A percentile compares a stretch with the other conserved stretches of the same genome.
These are phyloP conservation scores for Sesamia nonagrioides DNA, from an alignment of 1,140 invertebrate genomes.

Conservation along the genomic window DNA sequence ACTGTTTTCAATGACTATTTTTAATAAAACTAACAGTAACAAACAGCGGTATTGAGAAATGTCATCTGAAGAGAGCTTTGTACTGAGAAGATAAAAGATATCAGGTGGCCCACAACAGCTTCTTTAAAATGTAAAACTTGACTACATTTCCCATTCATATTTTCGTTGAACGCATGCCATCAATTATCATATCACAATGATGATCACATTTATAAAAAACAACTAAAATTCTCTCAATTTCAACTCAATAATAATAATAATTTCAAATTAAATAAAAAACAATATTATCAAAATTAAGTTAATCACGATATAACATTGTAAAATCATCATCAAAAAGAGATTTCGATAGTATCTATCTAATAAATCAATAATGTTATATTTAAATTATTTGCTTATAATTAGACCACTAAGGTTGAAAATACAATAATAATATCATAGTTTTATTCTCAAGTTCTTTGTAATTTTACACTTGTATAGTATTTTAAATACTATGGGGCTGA, in stretches of 20 bases:
- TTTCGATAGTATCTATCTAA: slow-evolving; percentile 24
- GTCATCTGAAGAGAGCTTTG: not conserved
- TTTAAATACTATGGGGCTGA: slow-evolving; percentile 1
- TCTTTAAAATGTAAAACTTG: not conserved
- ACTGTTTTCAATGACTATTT: not conserved
- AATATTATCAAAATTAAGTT: not conserved
- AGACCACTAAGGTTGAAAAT: slow-evolving; percentile 12
- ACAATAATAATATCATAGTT: not conserved
- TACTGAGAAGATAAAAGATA: not conserved
- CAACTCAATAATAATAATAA: not conserved
- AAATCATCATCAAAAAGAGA: slow-evolving; percentile 30
- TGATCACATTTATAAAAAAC: not conserved
- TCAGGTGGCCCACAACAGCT: not conserved
- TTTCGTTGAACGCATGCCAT: slow-evolving; percentile 12
- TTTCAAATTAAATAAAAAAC: not conserved
- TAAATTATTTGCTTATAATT: slow-evolving; percentile 23
- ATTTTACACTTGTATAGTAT: not conserved
- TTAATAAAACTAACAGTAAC: not conserved
- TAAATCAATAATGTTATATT: slow-evolving; percentile 23
- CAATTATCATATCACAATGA: slow-evolving; percentile 19
- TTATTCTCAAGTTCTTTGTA: not conserved
- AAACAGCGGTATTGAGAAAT: slow-evolving; percentile 1
- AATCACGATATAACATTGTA: slow-evolving; percentile 39
- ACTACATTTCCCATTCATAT: not conserved
- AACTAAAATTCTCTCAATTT: no score